These are phyloP conservation scores for Eledona agricola DNA, from an alignment of 2,888 invertebrate genomes.

Conservation along the genomic window DNA sequence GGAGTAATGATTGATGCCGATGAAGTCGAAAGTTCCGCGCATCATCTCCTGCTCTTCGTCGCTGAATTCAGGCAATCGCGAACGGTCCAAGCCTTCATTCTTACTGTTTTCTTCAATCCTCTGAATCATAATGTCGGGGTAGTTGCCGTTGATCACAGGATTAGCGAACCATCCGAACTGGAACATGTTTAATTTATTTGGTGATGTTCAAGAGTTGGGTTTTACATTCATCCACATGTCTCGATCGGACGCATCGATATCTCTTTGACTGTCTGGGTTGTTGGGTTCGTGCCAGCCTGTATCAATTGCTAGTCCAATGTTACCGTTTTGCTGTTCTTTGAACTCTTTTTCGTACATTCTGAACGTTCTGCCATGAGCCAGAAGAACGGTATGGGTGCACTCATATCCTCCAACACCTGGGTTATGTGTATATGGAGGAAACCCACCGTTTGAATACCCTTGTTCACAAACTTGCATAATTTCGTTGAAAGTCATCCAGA, in stretches of 20 bases:
- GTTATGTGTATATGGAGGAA: constrained; percentile 57
- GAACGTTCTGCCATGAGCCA: constrained; percentile 73
- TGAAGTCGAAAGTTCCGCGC: constrained; percentile 67
- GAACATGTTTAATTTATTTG: constrained; percentile 3
- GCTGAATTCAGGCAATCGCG: constrained; percentile 65
- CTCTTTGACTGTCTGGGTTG: constrained; percentile 57
- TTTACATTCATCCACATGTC: constrained; percentile 48
- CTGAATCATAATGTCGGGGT: constrained; percentile 63
- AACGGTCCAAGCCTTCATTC: constrained; percentile 63
- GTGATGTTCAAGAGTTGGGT: neutral
- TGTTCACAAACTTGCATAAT: constrained; percentile 52
- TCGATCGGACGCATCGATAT: constrained; percentile 63
- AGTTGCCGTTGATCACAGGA: constrained; percentile 66
- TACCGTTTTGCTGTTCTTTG: constrained; percentile 45
- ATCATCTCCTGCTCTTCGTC: constrained; percentile 59
- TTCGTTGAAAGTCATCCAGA: constrained; percentile 67
- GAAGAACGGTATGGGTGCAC: constrained; percentile 70
- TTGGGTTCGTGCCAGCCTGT: constrained; percentile 65
- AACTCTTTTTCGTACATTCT: constrained; percentile 69
- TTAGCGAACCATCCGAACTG: constrained; percentile 52
- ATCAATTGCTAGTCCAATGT: constrained; percentile 66
- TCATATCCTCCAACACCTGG: constrained; percentile 68
- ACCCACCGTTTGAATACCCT: constrained; percentile 42
- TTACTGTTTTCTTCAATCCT: constrained; percentile 62
- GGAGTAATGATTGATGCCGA: constrained; percentile 70